phyloP scores from a whole-genome alignment of 1,140 invertebrate genomes.

The Metaphire vulgaris region DNA sequence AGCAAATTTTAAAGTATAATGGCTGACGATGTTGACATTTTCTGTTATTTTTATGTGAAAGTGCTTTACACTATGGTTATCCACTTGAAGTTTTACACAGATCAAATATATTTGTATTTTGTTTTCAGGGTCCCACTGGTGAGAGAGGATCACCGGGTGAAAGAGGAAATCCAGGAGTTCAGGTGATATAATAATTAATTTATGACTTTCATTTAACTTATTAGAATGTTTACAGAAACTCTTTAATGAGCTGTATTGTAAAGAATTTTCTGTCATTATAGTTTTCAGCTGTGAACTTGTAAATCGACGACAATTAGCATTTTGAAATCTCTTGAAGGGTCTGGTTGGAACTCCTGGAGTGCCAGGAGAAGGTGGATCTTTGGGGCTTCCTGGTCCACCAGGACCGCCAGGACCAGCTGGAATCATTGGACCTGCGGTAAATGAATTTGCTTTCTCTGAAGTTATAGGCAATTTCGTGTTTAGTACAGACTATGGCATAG shows the following conservation, averaged over 20 bases:
- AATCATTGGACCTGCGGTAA: not conserved
- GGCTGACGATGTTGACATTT: too few relatives aligned
- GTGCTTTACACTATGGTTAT: too few relatives aligned
- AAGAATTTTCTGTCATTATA: too few relatives aligned
- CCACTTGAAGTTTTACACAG: too few relatives aligned
- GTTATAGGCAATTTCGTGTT: not conserved
- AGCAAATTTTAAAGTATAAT: too few relatives aligned
- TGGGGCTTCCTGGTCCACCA: not conserved
- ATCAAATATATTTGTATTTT: not conserved
- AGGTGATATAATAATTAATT: too few relatives aligned
- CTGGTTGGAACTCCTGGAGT: not conserved
- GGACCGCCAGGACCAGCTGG: not conserved
- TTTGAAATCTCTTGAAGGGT: not conserved
- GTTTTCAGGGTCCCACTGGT: not conserved
- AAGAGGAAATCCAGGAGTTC: not conserved
- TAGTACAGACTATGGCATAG: not conserved
- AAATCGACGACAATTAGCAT: too few relatives aligned
- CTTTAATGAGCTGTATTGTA: too few relatives aligned
- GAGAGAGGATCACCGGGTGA: not conserved
- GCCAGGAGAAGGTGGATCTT: not conserved
- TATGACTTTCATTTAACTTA: too few relatives aligned
- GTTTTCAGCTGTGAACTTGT: too few relatives aligned
- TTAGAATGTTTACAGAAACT: too few relatives aligned
- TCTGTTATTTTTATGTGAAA: too few relatives aligned
- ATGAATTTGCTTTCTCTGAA: not conserved